These are phyloP conservation scores for Tauraco erythrolophus DNA, from an alignment of 2,113 vertebrate genomes.

Conservation along the genomic window DNA sequence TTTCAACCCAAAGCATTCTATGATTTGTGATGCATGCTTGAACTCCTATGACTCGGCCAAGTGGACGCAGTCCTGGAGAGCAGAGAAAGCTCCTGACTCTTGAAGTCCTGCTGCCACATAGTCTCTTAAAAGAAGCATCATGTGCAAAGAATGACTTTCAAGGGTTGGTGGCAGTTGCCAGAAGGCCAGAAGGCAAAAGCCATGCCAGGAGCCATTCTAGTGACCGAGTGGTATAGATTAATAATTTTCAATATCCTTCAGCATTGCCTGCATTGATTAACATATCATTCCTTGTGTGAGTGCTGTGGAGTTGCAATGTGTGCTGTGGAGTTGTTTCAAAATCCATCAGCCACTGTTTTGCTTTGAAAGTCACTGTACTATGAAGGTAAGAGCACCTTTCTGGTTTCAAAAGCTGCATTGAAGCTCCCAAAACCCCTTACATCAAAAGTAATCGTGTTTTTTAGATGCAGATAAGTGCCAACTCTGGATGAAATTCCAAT, in stretches of 20 bases:
- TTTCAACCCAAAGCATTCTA: too few relatives aligned
- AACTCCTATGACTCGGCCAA: background rate
- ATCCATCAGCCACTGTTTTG: background rate
- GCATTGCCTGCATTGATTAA: background rate
- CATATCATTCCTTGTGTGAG: accelerated
- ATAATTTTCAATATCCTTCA: background rate
- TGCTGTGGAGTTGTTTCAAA: background rate
- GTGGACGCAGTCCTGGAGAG: background rate
- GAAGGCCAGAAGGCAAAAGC: background rate
- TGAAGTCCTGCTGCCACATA: background rate
- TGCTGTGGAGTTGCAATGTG: background rate
- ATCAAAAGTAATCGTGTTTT: background rate
- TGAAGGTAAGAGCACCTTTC: background rate
- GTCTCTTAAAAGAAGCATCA: background rate
- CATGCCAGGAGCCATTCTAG: background rate
- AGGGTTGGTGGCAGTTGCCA: background rate
- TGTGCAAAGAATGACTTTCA: background rate
- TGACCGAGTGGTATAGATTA: background rate
- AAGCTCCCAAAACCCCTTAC: background rate
- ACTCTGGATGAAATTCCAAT: background rate
- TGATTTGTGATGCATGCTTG: background rate
- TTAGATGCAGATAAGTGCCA: background rate
- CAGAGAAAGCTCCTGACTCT: background rate
- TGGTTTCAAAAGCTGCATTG: background rate
- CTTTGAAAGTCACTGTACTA: background rate